Conservation (phyloP, 2,888 invertebrate genomes). For the Eupeodes luniger region DNA sequence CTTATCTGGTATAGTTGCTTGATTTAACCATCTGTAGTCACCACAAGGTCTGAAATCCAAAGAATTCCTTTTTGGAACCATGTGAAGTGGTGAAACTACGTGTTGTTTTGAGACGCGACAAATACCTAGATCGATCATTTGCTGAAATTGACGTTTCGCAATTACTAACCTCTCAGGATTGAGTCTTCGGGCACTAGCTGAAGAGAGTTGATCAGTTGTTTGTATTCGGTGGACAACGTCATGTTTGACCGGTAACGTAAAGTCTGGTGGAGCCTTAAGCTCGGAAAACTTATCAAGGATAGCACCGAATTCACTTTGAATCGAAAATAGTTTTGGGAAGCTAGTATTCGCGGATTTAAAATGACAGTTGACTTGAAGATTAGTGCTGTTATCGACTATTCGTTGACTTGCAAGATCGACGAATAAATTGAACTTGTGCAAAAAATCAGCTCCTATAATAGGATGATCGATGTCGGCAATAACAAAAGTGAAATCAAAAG, state of each 20-base stretch:
- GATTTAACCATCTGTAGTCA: not conserved
- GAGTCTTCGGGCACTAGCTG: conserved; percentile 64
- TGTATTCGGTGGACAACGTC: not conserved
- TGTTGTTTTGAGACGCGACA: too few species aligned
- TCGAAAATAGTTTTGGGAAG: not conserved
- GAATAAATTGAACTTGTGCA: not conserved
- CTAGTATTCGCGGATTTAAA: not conserved
- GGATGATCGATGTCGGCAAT: too few species aligned
- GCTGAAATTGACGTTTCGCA: not conserved
- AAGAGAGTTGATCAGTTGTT: conserved; percentile 1
- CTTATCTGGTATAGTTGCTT: too few species aligned
- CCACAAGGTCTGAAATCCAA: conserved; percentile 58
- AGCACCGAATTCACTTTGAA: not conserved
- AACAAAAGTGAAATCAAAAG: too few species aligned
- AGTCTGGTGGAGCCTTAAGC: too few species aligned
- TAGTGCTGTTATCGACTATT: not conserved
- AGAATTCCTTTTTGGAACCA: not conserved
- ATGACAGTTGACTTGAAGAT: not conserved
- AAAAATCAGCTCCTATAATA: not conserved
- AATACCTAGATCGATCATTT: not conserved
- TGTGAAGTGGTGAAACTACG: too few species aligned
- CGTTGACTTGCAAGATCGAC: not conserved
- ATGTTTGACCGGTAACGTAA: too few species aligned
- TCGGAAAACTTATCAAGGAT: too few species aligned
- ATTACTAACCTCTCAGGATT: conserved; percentile 73